These are phyloP conservation scores for Antitype chi DNA, from an alignment of 2,888 invertebrate genomes.

Conservation along the genomic window DNA sequence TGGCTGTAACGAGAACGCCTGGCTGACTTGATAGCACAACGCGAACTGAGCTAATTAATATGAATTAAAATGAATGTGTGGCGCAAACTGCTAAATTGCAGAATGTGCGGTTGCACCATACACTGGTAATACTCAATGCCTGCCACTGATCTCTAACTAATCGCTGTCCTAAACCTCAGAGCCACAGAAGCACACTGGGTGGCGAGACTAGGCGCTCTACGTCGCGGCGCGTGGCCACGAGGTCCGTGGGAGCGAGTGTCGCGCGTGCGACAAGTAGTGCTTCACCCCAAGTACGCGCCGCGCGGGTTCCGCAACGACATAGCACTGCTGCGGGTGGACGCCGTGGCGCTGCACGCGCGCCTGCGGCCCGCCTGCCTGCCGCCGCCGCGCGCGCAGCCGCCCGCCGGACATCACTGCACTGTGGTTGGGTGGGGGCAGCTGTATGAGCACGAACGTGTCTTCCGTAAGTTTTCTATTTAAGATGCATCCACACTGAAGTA, in stretches of 20 bases:
- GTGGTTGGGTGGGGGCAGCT: slow-evolving; percentile 96
- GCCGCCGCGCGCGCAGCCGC: slow-evolving; percentile 89
- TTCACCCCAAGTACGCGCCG: slow-evolving; percentile 94
- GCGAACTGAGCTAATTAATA: too few species aligned
- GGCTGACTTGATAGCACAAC: too few species aligned
- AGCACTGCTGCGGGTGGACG: slow-evolving; percentile 92
- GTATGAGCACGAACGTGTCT: slow-evolving; percentile 94
- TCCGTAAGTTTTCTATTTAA: slow-evolving; percentile 91
- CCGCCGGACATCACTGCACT: slow-evolving; percentile 93
- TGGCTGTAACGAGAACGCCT: too few species aligned
- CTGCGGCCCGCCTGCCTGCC: slow-evolving; percentile 90
- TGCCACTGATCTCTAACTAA: neutral
- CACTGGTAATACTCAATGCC: too few species aligned
- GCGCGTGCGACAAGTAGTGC: slow-evolving; percentile 91
- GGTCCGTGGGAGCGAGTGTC: slow-evolving; percentile 94
- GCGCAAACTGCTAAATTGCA: too few species aligned
- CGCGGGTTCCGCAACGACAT: slow-evolving; percentile 95
- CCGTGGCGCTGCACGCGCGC: slow-evolving; percentile 89
- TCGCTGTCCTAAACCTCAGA: slow-evolving; percentile 80
- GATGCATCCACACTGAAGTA: too few species aligned
- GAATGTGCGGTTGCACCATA: too few species aligned
- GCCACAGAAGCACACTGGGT: slow-evolving; percentile 95
- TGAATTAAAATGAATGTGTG: too few species aligned
- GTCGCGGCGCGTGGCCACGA: slow-evolving; percentile 93
- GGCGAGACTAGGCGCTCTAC: slow-evolving; percentile 94